These are phyloP conservation scores for Nebria brevicollis DNA, from an alignment of 2,888 invertebrate genomes.

Conservation along the genomic window DNA sequence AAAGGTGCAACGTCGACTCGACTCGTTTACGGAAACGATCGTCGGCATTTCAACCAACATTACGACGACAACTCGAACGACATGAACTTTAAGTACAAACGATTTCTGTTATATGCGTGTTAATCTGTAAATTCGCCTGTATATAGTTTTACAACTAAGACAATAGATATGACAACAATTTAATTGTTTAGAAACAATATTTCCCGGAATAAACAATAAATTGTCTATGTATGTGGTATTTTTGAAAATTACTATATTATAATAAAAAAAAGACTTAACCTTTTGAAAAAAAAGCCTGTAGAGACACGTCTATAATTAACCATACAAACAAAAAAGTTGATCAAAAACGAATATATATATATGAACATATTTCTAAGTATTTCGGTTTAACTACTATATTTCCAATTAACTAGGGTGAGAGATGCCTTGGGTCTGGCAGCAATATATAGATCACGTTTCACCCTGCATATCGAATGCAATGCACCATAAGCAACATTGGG, in stretches of 20 bases:
- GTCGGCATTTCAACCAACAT: neutral
- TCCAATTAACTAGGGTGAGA: neutral
- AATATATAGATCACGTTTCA: neutral
- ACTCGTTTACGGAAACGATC: neutral
- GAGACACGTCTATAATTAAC: neutral
- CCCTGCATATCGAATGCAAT: neutral
- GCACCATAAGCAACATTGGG: neutral
- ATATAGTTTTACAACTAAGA: too few relatives aligned
- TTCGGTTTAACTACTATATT: neutral
- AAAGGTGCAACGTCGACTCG: conserved; percentile 16
- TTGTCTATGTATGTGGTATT: too few relatives aligned
- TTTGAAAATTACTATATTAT: too few relatives aligned
- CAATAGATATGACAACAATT: too few relatives aligned
- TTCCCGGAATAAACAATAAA: too few relatives aligned
- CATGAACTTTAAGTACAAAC: neutral
- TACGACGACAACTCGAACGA: neutral
- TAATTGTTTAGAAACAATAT: too few relatives aligned
- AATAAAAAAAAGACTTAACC: too few relatives aligned
- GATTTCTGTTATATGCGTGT: neutral
- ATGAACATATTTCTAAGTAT: neutral
- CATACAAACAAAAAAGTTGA: neutral
- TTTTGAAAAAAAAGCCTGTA: too few relatives aligned
- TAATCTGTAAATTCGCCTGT: too few relatives aligned
- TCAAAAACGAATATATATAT: neutral
- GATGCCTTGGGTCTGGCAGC: neutral